These are phyloP conservation scores for Otus sunia DNA, from an alignment of 2,113 vertebrate species.

Conservation along the genomic window DNA sequence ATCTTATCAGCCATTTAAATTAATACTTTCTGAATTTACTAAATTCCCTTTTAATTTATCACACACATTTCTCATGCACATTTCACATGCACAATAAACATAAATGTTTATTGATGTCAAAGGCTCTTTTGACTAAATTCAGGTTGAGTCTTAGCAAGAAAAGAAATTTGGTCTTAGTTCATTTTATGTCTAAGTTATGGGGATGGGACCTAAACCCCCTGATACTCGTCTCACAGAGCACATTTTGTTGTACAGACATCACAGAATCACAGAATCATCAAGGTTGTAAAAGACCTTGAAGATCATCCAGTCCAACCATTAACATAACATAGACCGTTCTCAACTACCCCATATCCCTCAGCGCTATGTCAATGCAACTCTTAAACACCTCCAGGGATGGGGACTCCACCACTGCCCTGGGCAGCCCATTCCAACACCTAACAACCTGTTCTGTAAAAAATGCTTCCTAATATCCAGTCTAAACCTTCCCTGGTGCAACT, in stretches of 20 bases:
- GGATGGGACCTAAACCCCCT: neutral
- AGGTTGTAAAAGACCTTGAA: too few relatives aligned
- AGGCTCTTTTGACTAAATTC: neutral
- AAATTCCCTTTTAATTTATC: neutral
- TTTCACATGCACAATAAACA: neutral
- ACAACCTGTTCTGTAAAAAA: too few relatives aligned
- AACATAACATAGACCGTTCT: too few relatives aligned
- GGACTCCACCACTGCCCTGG: too few relatives aligned
- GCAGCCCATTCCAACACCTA: too few relatives aligned
- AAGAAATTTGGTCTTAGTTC: neutral
- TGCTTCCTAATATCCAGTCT: too few relatives aligned
- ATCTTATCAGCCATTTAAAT: neutral
- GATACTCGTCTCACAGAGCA: neutral
- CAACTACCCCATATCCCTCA: too few relatives aligned
- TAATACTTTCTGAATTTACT: neutral
- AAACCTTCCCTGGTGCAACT: too few relatives aligned
- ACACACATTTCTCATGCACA: neutral
- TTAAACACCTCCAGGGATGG: too few relatives aligned
- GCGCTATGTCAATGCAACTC: too few relatives aligned
- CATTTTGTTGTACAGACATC: neutral
- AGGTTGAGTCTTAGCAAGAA: neutral
- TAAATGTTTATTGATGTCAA: neutral
- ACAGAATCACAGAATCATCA: too few relatives aligned
- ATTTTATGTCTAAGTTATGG: neutral
- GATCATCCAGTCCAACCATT: too few relatives aligned